phyloP scores from a whole-genome alignment of 2,888 invertebrate species.

The Leucophora obtusa region DNA sequence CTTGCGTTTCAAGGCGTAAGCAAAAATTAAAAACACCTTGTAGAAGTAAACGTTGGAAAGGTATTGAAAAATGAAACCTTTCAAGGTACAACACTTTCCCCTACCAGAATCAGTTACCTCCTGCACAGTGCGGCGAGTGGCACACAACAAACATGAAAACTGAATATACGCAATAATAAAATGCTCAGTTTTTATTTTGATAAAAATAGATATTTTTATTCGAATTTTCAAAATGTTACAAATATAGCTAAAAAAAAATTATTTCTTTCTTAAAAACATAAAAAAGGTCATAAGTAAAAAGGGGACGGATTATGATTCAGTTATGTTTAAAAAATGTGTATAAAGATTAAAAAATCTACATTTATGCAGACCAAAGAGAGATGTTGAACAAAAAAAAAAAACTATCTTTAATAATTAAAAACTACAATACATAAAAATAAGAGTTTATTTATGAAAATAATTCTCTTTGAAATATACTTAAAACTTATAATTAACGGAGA shows the following conservation, averaged over 20 bases:
- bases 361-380: neutral
- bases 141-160: no score
- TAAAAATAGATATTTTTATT: constrained; percentile 30
- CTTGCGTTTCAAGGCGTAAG: no score
- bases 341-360: neutral
- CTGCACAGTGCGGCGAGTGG: no score
- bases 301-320: constrained; percentile 57
- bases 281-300: constrained; percentile 20
- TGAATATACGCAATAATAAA: no score
- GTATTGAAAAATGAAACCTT: no score
- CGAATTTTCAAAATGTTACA: constrained; percentile 33
- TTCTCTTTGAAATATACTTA: neutral
- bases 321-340: neutral
- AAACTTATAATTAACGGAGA: neutral
- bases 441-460: constrained; percentile 4
- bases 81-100: no score
- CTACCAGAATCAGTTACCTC: no score
- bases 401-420: constrained; percentile 33
- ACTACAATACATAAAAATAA: constrained; percentile 28
- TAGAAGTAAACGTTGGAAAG: no score
- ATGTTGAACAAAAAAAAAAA: neutral
- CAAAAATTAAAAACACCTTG: no score
- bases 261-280: constrained; percentile 18
- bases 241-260: constrained; percentile 8
- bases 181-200: constrained; percentile 2